phyloP scores from a whole-genome alignment of 2,888 invertebrate species.

The Leptinotarsa tumamoca region DNA sequence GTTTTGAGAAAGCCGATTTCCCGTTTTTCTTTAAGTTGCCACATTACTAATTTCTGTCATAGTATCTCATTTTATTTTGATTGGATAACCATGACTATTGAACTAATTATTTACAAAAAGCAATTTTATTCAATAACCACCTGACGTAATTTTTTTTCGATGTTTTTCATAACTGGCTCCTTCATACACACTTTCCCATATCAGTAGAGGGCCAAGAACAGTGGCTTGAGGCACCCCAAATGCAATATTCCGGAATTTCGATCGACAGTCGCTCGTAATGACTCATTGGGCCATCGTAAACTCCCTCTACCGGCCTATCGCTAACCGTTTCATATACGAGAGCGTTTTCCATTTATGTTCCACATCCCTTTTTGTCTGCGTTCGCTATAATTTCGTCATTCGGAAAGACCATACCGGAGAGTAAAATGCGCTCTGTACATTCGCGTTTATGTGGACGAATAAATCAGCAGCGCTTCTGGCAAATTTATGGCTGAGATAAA shows the following conservation, averaged over 20 bases:
- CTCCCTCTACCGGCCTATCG: neutral
- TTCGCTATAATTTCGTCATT: constrained; percentile 20
- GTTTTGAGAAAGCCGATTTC: too few relatives aligned
- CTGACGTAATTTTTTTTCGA: too few relatives aligned
- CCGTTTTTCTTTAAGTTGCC: too few relatives aligned
- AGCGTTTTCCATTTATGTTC: constrained; percentile 17
- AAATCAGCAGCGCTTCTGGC: constrained; percentile 69
- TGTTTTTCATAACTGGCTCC: neutral
- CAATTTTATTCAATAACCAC: too few relatives aligned
- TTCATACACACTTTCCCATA: neutral
- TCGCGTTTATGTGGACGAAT: constrained; percentile 67
- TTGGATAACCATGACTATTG: too few relatives aligned
- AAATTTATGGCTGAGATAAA: constrained; percentile 69
- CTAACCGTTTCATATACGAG: neutral
- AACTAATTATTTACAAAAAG: too few relatives aligned
- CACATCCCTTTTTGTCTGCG: constrained; percentile 18
- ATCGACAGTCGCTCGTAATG: neutral
- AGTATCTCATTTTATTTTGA: too few relatives aligned
- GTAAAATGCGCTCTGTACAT: constrained; percentile 31
- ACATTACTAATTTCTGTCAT: too few relatives aligned
- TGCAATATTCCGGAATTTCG: neutral
- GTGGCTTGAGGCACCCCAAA: neutral
- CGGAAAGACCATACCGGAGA: constrained; percentile 29
- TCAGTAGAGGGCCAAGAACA: neutral
- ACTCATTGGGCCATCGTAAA: neutral